These are phyloP conservation scores for Branchellion lobata DNA, from an alignment of 2,888 invertebrate genomes.

Conservation along the genomic window DNA sequence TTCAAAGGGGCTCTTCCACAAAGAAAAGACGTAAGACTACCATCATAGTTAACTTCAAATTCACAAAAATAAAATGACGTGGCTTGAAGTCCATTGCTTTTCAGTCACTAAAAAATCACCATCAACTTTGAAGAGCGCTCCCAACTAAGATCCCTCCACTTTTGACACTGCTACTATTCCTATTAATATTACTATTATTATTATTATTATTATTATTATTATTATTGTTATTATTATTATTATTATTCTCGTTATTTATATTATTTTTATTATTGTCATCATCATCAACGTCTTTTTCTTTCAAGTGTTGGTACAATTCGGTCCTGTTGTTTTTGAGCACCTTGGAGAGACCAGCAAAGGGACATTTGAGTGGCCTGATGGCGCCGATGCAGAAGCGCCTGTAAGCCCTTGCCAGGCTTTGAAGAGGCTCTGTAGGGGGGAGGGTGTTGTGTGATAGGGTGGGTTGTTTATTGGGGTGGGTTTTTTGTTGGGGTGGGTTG, in stretches of 20 bases:
- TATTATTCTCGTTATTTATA: constrained; percentile 46
- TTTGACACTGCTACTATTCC: neutral
- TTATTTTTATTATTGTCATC: neutral
- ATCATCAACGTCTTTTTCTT: constrained; percentile 49
- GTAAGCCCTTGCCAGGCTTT: neutral
- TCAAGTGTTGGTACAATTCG: constrained; percentile 57
- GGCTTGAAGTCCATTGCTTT: too few relatives aligned
- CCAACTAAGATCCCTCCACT: neutral
- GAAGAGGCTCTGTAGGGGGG: neutral
- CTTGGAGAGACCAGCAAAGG: constrained; percentile 67
- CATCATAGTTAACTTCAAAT: too few relatives aligned
- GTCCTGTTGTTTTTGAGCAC: constrained; percentile 54
- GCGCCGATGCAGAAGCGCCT: neutral
- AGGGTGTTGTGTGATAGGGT: too few relatives aligned
- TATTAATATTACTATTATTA: neutral
- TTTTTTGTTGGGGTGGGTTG: too few relatives aligned
- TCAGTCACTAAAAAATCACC: too few relatives aligned
- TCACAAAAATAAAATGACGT: too few relatives aligned
- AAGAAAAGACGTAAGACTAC: too few relatives aligned
- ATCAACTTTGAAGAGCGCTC: too few relatives aligned
- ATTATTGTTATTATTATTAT: constrained; percentile 46
- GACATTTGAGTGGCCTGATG: constrained; percentile 60
- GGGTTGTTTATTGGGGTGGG: too few relatives aligned
- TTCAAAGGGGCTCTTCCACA: too few relatives aligned
- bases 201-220: neutral